Percentiles rank a stretch among this genome's conserved stretches.
Evolutionary conservation across 2,797 vertebrate species (phyloP).

Genomic region (Carduelis carduelis): DNA sequence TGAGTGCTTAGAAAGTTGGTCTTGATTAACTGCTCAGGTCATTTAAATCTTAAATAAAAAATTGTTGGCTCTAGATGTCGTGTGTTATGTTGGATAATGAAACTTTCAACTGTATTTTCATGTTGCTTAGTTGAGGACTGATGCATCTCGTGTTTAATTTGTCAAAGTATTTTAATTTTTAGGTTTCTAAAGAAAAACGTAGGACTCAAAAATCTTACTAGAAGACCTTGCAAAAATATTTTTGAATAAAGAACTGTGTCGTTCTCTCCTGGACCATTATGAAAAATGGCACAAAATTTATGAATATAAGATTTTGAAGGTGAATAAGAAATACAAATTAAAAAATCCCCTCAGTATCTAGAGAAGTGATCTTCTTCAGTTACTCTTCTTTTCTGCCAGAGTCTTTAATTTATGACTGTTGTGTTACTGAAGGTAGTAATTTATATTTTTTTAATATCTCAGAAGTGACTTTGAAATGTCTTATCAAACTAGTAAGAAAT

Average conservation of each 20-base stretch:
- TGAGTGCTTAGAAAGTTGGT: background rate
- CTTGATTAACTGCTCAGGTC: background rate
- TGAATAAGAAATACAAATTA: background rate
- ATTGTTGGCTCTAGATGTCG: background rate
- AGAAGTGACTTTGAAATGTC: background rate
- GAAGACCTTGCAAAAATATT: background rate
- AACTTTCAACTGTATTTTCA: background rate
- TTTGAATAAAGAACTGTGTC: background rate
- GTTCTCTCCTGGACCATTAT: background rate
- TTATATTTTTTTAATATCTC: background rate
- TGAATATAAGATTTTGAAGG: background rate
- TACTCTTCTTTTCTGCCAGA: background rate
- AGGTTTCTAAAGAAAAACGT: background rate
- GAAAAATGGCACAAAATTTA: background rate
- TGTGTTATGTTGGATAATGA: background rate
- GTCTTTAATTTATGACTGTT: background rate
- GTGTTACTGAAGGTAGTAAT: background rate
- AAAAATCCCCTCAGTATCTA: background rate
- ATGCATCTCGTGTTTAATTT: background rate
- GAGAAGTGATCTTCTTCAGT: background rate
- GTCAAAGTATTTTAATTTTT: background rate
- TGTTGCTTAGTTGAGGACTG: background rate
- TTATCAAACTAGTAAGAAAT: background rate
- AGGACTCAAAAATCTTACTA: background rate
- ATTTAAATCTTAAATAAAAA: background rate